Base-by-base conservation (phyloP, 2,113 vertebrate species). In the Stegostoma tigrinum region DNA sequence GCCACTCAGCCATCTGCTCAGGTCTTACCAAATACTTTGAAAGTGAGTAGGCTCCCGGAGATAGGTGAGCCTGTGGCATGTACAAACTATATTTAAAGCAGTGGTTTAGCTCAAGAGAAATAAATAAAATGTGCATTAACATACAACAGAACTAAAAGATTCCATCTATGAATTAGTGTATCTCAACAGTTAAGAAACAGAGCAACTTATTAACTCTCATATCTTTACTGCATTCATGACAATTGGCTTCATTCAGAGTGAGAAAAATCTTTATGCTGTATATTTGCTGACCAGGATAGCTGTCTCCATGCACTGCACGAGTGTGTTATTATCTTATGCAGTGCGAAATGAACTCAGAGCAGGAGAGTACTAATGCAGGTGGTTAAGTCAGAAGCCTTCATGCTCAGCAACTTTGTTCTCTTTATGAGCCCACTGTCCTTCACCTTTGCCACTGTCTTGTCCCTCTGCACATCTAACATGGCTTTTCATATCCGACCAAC, bases 1-100 rank as follows among this genome's bases (percentile, higher is more conserved):
- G 95, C 66, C 95, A 96, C 95, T 96, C n/a, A 75, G 66, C 96
- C 96, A 96, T 96, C 97, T 97, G 96, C 78, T 34, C 38, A 96
- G 96, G 4, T 80, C 94, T 96, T 96, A 96, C 55, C 96, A 19
- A 34, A 96, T 30, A 48, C 94, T 95, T 96, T 66, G 45, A 67
- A 97, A 96, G 68, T 95, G 55, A 70, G 66, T 70, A 68, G 45
- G 24, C n/a, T 27, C 45, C 68, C 12, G 94, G 23, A 95, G 67
- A 95, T 12, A 24, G 48, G 4, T 52, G 68, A 95, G 42, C 67
- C 42, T 14, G 1, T 72, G 3, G 67, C 94, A 72, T 27, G 38
- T 66, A 38, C 14, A 52, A 61, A 61, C 87, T 61, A 90, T 30
- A 17, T 61, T 90, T 83, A 83, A 95, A n/a, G 67, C 68, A 15